These are phyloP conservation scores for Ellobium chinense DNA, from an alignment of 2,888 invertebrate species.

Conservation along the genomic window DNA sequence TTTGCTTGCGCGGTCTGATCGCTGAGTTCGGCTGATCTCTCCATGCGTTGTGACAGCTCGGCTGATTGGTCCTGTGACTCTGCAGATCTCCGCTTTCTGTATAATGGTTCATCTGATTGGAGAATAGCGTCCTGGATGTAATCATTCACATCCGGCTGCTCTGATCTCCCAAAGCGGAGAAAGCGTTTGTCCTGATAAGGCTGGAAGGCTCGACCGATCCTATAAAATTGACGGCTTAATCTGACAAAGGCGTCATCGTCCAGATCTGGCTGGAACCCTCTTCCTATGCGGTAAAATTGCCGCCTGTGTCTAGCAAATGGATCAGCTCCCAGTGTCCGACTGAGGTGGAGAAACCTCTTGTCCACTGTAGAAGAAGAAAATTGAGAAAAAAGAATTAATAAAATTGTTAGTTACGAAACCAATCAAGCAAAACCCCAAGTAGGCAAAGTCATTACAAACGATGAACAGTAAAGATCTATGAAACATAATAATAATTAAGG, in stretches of 20 bases:
- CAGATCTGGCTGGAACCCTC: conserved; percentile 40
- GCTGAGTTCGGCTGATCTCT: conserved; percentile 38
- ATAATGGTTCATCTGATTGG: neutral
- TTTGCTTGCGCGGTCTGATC: conserved; percentile 13
- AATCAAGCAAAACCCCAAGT: too few species aligned
- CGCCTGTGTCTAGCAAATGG: conserved; percentile 52
- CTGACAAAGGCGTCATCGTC: conserved; percentile 63
- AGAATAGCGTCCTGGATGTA: conserved; percentile 52
- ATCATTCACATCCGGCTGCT: conserved; percentile 52
- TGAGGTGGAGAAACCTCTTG: too few species aligned
- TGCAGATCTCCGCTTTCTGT: conserved; percentile 30
- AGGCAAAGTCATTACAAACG: too few species aligned
- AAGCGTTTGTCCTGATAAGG: conserved; percentile 63
- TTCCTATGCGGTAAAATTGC: conserved; percentile 57
- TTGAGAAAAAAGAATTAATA: too few species aligned
- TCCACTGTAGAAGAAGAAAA: too few species aligned
- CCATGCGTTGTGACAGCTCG: conserved; percentile 25
- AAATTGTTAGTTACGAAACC: too few species aligned
- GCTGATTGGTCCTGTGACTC: conserved; percentile 41
- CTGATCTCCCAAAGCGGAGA: conserved; percentile 66
- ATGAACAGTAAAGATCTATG: too few species aligned
- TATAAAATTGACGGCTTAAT: conserved; percentile 50
- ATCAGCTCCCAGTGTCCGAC: neutral
- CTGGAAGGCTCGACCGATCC: conserved; percentile 59
- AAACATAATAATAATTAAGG: too few species aligned